Evolutionary conservation across 2,113 vertebrate genomes (phyloP), one percentile per base, ranked within the genome.

Genomic region (Axis porcinus): DNA sequence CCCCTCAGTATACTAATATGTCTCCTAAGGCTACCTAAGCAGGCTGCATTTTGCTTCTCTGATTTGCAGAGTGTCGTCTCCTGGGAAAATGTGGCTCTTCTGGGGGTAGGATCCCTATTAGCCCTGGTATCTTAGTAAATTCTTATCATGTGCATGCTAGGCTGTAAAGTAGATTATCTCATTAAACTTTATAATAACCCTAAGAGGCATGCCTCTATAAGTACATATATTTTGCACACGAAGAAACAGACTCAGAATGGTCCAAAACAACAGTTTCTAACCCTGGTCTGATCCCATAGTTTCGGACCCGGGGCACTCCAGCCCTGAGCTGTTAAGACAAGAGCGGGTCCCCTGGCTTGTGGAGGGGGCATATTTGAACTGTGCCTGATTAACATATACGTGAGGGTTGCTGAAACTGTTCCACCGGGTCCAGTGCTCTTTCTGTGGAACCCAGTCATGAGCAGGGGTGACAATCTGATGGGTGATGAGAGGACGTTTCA

Each of bases 261-360:
- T 21, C 64, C 50, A 54, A 43, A 70, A 40, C 45, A 8, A 40
- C 50, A 55, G 43, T 33, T 14, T 36, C 10, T 67, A 91, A 2
- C 7, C 21, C 23, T 16, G 50, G 54, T 40, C 33, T 33, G 8
- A 30, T 8, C 55, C 27, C 57, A 7, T 5, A 17, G 14, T 7
- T 4, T 3, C 30, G 10, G 7, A 40, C 45, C 40, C 2, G 13
- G 55, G 3, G 2, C 55, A 47, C 28, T 23, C 36, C 4, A 1
- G 23, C 8, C 7, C 33, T 70, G 36, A 64, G 28, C n/a, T 43
- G 2, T n/a, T 50, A 13, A 40, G n/a, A 21, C 54, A 36, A 50
- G 36, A n/a, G 43, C 9, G 7, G 50, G 40, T 58, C 54, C 1
- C 58, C 16, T 30, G 47, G 55, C 23, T 81, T 23, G 58, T 40